Conservation (phyloP, 2,113 vertebrate species). For the Laticauda laticaudata region DNA sequence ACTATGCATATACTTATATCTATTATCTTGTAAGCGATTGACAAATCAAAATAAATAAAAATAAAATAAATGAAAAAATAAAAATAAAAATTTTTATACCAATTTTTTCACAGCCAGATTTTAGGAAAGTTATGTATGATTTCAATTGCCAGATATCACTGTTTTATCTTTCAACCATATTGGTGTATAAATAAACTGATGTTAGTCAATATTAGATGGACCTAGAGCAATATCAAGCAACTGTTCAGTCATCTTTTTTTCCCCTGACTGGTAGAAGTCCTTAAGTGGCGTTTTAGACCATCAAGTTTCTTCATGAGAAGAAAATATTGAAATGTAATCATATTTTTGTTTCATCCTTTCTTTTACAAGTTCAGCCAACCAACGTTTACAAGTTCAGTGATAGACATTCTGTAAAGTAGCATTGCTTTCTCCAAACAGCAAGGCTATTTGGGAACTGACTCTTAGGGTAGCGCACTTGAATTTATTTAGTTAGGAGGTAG, state of each 20-base stretch:
- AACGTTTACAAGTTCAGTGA: not conserved
- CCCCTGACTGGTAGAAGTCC: not conserved
- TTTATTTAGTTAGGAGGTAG: not conserved
- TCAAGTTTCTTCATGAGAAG: not conserved
- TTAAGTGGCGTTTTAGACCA: not conserved
- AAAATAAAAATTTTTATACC: not conserved
- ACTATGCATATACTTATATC: too few relatives aligned
- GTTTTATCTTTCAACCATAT: slow-evolving; percentile 38
- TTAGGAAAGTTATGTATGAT: slow-evolving; percentile 1
- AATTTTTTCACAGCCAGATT: not conserved
- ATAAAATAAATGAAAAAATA: too few relatives aligned
- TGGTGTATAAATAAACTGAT: slow-evolving; percentile 22
- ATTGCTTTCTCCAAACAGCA: not conserved
- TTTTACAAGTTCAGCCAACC: not conserved
- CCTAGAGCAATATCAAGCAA: not conserved
- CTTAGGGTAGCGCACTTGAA: not conserved
- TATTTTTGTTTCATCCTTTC: slow-evolving; percentile 27
- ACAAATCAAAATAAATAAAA: too few relatives aligned
- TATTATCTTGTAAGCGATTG: too few relatives aligned
- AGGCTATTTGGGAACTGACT: not conserved
- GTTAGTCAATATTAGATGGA: slow-evolving; percentile 14
- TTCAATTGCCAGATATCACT: slow-evolving; percentile 28
- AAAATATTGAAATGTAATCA: not conserved
- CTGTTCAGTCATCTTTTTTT: fast-evolving
- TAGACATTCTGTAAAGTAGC: too few relatives aligned